A percentile compares a stretch with the other conserved stretches of the same genome.
These are phyloP conservation scores for Vollenhovia emeryi DNA, from an alignment of 1,140 invertebrate species.

Conservation along the genomic window DNA sequence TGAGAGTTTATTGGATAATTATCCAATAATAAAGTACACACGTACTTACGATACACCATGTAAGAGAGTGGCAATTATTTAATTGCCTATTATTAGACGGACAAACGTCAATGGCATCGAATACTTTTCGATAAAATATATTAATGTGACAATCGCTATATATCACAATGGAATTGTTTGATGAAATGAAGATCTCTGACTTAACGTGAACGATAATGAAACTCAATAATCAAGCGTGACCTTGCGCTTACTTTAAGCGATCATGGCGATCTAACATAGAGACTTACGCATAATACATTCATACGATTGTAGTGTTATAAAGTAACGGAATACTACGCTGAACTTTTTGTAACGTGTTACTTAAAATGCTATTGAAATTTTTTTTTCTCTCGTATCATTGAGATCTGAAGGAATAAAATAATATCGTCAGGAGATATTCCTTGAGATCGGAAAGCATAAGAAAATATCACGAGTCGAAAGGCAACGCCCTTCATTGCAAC, in stretches of 20 bases:
- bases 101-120: conserved; percentile 30
- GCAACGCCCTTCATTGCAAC: not conserved
- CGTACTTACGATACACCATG: conserved; percentile 34
- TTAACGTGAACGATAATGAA: conserved; percentile 22
- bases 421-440: not conserved
- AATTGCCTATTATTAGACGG: conserved; percentile 7
- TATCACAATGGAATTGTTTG: conserved; percentile 21
- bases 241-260: conserved; percentile 26
- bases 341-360: conserved; percentile 4
- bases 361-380: conserved; percentile 26
- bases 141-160: conserved; percentile 13
- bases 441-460: not conserved
- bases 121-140: conserved; percentile 39
- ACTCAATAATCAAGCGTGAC: conserved; percentile 23
- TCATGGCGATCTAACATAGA: conserved; percentile 5
- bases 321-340: not conserved
- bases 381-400: not conserved
- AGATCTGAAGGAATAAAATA: not conserved
- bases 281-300: conserved; percentile 25
- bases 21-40: conserved; percentile 45
- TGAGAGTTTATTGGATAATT: conserved; percentile 28
- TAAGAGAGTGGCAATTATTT: not conserved
- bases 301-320: conserved; percentile 24
- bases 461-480: not conserved
- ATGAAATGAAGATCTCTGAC: conserved; percentile 26